These are phyloP conservation scores for Drosophila barbarae DNA, from an alignment of 2,888 invertebrate species.

Conservation along the genomic window DNA sequence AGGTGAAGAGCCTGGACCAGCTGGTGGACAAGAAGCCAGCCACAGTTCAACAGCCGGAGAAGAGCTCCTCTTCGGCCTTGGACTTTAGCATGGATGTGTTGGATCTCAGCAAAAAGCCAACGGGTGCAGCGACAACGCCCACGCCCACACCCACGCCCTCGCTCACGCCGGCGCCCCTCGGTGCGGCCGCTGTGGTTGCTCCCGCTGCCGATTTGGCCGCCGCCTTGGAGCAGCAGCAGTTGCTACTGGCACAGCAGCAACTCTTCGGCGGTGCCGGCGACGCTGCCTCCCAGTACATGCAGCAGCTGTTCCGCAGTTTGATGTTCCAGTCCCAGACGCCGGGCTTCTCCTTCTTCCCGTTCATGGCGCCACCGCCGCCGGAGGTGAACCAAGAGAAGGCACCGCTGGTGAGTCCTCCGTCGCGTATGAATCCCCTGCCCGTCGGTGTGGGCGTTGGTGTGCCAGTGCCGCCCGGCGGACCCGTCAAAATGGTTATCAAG, in stretches of 20 bases:
- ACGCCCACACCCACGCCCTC: neutral
- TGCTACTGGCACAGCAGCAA: constrained; percentile 85
- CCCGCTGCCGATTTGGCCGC: constrained; percentile 30
- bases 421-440: constrained; percentile 6
- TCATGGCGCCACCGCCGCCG: constrained; percentile 67
- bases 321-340: constrained; percentile 82
- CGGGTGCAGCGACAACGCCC: constrained; percentile 7
- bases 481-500: constrained; percentile 92
- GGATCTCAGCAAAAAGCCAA: constrained; percentile 89
- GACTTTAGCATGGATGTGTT: constrained; percentile 89
- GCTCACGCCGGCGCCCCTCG: neutral
- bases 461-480: constrained; percentile 80
- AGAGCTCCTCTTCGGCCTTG: constrained; percentile 66
- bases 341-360: constrained; percentile 81
- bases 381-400: constrained; percentile 76
- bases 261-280: constrained; percentile 80
- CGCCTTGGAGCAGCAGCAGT: constrained; percentile 49
- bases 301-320: constrained; percentile 83
- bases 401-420: constrained; percentile 33
- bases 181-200: neutral
- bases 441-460: constrained; percentile 41
- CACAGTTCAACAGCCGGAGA: constrained; percentile 6
- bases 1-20: constrained; percentile 84
- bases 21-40: constrained; percentile 80
- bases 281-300: constrained; percentile 80